These are phyloP conservation scores for Sebastes matsubarae DNA, from an alignment of 2,797 vertebrate species.

Conservation along the genomic window DNA sequence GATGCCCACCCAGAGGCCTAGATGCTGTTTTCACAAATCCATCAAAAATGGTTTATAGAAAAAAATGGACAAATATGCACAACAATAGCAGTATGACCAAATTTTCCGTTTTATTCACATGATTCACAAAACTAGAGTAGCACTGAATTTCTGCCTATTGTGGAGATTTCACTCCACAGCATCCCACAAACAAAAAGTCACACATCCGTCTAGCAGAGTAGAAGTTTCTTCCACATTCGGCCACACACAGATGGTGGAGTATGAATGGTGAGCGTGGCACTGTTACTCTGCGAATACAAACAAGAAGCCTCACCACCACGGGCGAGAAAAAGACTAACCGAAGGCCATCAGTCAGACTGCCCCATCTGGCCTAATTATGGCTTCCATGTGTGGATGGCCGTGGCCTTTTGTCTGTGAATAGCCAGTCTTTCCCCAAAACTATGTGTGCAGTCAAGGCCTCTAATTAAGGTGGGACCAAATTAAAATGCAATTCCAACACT, in stretches of 20 bases:
- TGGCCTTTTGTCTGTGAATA: constrained; percentile 65
- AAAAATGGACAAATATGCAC: not conserved
- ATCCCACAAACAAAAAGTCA: not conserved
- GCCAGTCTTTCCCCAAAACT: constrained; percentile 48
- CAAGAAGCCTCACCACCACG: constrained; percentile 54
- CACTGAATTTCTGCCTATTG: not conserved
- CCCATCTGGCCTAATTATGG: constrained; percentile 81
- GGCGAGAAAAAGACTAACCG: constrained; percentile 54
- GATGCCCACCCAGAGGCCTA: not conserved
- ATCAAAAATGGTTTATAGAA: not conserved
- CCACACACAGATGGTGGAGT: constrained; percentile 68
- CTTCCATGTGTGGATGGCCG: constrained; percentile 54
- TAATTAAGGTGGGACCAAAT: constrained; percentile 75
- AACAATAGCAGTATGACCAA: not conserved
- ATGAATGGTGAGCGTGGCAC: constrained; percentile 47
- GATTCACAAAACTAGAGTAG: not conserved
- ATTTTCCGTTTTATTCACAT: no score
- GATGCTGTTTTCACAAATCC: not conserved
- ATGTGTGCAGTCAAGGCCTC: constrained; percentile 54
- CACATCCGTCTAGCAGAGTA: not conserved
- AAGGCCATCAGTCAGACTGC: constrained; percentile 61
- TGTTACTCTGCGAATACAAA: constrained; percentile 60
- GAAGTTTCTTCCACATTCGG: constrained; percentile 32
- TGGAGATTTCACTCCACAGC: not conserved
- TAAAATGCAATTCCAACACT: constrained; percentile 64